Percentiles rank a stretch among this genome's conserved stretches.
Evolutionary conservation across 2,797 vertebrate species (phyloP).

Genomic region (Artibeus lituratus): DNA sequence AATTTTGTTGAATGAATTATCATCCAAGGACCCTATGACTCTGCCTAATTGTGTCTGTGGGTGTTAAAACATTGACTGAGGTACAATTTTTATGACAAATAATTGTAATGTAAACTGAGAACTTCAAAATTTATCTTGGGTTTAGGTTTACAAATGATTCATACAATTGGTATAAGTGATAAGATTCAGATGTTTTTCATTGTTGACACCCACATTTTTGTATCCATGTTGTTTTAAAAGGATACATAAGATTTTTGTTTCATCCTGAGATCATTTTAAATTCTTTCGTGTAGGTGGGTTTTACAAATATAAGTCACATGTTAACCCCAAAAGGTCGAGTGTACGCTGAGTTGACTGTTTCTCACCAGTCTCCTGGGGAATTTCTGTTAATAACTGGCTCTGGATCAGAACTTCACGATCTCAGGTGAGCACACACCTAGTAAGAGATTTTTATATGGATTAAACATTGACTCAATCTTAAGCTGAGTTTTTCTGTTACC

Average conservation of each 20-base stretch:
- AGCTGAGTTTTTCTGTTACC: neutral
- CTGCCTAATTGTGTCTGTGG: neutral
- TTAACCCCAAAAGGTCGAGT: constrained; percentile 92
- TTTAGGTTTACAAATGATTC: constrained; percentile 10
- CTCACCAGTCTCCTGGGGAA: constrained; percentile 89
- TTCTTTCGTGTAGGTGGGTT: constrained; percentile 86
- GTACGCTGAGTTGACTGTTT: constrained; percentile 95
- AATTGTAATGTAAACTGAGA: neutral
- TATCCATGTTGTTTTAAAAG: neutral
- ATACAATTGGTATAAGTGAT: neutral
- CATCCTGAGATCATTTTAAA: constrained; percentile 1
- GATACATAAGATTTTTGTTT: neutral
- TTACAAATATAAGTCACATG: constrained; percentile 99
- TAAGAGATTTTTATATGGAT: neutral
- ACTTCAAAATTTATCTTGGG: constrained; percentile 4
- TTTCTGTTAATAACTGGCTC: constrained; percentile 96
- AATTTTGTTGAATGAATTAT: constrained; percentile 17
- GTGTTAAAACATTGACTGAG: neutral
- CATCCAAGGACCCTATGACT: neutral
- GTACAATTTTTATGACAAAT: constrained; percentile 12
- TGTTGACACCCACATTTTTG: neutral
- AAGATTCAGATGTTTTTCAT: neutral
- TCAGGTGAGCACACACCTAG: constrained; percentile 85
- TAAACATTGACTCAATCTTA: neutral
- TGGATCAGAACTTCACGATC: constrained; percentile 95